These are phyloP conservation scores for Napeogenes inachia DNA, from an alignment of 2,888 invertebrate species.

Conservation along the genomic window DNA sequence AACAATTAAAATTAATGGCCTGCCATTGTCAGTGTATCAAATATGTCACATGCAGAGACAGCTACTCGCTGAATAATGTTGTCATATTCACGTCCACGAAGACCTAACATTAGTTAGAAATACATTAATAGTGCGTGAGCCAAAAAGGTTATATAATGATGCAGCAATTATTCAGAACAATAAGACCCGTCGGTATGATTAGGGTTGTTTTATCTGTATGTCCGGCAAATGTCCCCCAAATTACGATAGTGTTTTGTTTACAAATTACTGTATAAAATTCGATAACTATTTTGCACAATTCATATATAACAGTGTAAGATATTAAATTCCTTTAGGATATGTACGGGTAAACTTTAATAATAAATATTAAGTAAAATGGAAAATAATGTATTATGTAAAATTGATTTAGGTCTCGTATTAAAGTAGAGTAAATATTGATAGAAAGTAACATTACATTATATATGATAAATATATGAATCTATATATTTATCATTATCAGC, in stretches of 20 bases:
- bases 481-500: no score
- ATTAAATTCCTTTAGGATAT: not conserved
- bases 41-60: slow-evolving; percentile 11
- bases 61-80: slow-evolving; percentile 17
- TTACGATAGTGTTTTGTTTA: not conserved
- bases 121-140: slow-evolving; percentile 14
- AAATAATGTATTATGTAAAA: no score
- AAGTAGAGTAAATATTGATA: no score
- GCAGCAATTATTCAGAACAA: slow-evolving; percentile 18
- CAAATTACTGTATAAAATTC: no score
- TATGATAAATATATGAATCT: no score
- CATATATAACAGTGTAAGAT: not conserved
- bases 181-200: slow-evolving; percentile 16
- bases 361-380: not conserved
- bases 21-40: slow-evolving; percentile 12
- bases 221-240: not conserved
- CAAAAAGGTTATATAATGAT: slow-evolving; percentile 18
- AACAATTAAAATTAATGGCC: slow-evolving; percentile 14
- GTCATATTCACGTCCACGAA: slow-evolving; percentile 10
- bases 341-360: not conserved
- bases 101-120: slow-evolving; percentile 16
- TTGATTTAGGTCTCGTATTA: no score
- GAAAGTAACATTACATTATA: no score
- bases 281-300: no score
- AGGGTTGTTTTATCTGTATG: slow-evolving; percentile 13